Evolutionary conservation across 2,888 invertebrate species (phyloP), one percentile per base, ranked within the genome.

Genomic region (Chloroclysta siterata): DNA sequence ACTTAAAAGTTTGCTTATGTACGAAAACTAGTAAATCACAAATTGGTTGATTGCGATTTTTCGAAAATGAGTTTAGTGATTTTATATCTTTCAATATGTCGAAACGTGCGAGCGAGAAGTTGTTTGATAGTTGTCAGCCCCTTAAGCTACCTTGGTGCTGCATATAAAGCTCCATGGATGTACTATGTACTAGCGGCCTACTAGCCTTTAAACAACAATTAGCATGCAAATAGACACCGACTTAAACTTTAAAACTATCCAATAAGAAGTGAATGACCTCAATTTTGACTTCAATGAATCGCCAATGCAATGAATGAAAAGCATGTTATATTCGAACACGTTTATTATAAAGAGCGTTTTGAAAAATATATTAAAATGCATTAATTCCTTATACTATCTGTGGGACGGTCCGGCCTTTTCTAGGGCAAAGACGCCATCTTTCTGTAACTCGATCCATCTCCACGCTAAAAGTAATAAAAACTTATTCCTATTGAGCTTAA

Each of bases 231-330:
- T 80, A 87, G 88, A 89, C 87, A 88, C 85, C 81, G 77, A 76
- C 68, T 63, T 62, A 75, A 69, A 61, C 63, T 75, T 64, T 59
- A 63, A 62, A 54, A 66, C 63, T 70, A 71, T 73, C 69, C 77
- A 84, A 90, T 89, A 89, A 92, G 92, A 93, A 93, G 92, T 93
- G 92, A 93, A 93, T 91, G 92, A 92, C 91, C 72, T 74, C 64
- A 79, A 83, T 85, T 86, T 84, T 75, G 76, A 80, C 72, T 71
- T 72, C 78, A 79, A 73, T 77, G 77, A 79, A 76, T 70, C 79
- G 85, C 84, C 88, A 85, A 90, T 90, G 87, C 88, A 85, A 90
- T 90, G 87, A 91, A 90, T 92, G 91, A 92, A 91, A 92, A 90
- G 90, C 91, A 85, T 82, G 78, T 85, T 78, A 78, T 81, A 82